Base-by-base conservation (phyloP, 1,140 invertebrate species). In the Luehdorfia chinensis region DNA sequence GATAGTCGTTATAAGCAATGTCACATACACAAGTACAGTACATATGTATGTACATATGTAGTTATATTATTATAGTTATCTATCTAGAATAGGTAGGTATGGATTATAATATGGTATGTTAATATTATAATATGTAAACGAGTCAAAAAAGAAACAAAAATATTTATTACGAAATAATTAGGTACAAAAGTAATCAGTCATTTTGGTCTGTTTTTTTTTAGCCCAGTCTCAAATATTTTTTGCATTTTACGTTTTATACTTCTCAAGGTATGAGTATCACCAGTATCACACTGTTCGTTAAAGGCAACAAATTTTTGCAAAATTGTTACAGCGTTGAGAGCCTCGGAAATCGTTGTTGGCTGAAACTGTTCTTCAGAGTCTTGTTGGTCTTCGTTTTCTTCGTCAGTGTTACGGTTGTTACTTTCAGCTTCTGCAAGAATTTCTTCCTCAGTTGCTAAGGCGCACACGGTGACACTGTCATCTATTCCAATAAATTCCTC, bases 381-480 rank as follows among this genome's bases (percentile, higher is more conserved):
- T 51, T 53, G 46, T 23, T 53, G 50, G 44, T 50, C 47, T 51
- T 51, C 44, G 19, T 55, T 48, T 49, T 49, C 48, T 46, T 58
- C 39, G 49, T 55, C 53, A 50, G 49, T 54, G 47, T 61, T 56
- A 47, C 45, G 43, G 11, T 55, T 63, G 47, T 58, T 63, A 55
- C 52, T 63, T 58, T 58, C 48, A 55, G 51, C 51, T 58, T 61
- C 50, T 55, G 59, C 48, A 44, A 63, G 48, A 55, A 58, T 63
- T 47, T 55, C 51, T 58, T 59, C 55, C 30, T 59, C 53, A 51
- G 47, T 59, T 50, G 34, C 49, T 55, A 41, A 50, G 43, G 50
- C 56, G 36, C 46, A 55, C 41, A 56, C 48, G 50, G 50, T 55
- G 27, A 59, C 43, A 55, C 28, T 50, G 50, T 59, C 37, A 57